Conservation (phyloP, 2,797 vertebrate species). For the Gorsachius magnificus region DNA sequence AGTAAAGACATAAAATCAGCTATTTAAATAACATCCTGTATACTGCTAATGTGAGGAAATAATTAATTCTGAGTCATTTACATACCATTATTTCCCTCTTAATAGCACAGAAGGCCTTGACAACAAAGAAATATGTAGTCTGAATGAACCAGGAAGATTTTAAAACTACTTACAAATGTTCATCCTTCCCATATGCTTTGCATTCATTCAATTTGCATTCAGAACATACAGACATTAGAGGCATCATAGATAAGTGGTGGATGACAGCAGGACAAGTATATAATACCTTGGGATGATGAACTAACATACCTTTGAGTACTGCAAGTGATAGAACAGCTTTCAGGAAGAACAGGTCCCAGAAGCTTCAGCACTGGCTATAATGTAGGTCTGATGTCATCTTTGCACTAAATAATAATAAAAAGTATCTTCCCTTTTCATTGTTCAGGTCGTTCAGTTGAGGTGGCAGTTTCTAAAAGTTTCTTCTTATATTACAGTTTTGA, state of each 20-base stretch:
- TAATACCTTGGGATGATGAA: not conserved
- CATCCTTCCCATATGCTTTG: not conserved
- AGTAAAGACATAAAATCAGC: not conserved
- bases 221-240: not conserved
- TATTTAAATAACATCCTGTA: not conserved
- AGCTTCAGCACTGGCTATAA: not conserved
- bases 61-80: not conserved
- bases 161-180: not conserved
- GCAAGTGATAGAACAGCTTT: not conserved
- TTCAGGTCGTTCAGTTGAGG: not conserved
- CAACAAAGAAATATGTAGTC: not conserved
- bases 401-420: not conserved
- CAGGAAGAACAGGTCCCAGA: not conserved
- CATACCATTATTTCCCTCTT: not conserved
- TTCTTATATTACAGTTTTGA: not conserved
- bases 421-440: not conserved
- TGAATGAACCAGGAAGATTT: not conserved
- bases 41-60: not conserved
- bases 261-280: not conserved
- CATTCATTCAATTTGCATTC: not conserved
- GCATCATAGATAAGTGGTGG: not conserved
- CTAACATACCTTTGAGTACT: not conserved
- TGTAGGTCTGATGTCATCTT: not conserved
- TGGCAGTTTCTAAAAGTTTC: not conserved
- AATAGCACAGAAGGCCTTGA: not conserved